Base-by-base conservation (phyloP, 2,888 invertebrate species). In the Malthinus seriepunctatus region DNA sequence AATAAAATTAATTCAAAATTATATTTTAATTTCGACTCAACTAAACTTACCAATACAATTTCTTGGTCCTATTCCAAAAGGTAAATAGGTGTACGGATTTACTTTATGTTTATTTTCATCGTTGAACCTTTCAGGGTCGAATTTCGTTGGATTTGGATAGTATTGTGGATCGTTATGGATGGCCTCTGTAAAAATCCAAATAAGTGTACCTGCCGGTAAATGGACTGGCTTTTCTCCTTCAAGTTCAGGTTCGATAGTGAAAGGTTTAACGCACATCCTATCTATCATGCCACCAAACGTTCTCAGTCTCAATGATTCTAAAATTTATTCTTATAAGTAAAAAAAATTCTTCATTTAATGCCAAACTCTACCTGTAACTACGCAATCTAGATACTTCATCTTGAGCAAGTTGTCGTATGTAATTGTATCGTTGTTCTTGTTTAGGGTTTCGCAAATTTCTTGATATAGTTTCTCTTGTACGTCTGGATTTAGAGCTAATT, bases 351-450 rank as follows among this genome's bases (percentile, higher is more conserved):
- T 11, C n/a, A n/a, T n/a, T n/a, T n/a, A n/a, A n/a, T n/a, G n/a
- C n/a, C n/a, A n/a, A n/a, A n/a, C n/a, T 53, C 64, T 65, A 80
- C 80, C 81, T 66, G 82, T 82, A 0, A 84, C 71, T 0, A 84
- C 82, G 82, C 82, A 82, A 48, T 85, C 84, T 75, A 85, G 70
- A 51, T 84, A 85, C 8, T 76, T 75, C 81, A 85, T 79, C n/a
- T 37, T 38, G 11, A 35, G 11, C 37, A 47, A 8, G 3, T 9
- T 74, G 10, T 79, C 81, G 59, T 82, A 84, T 49, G 75, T 78
- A 0, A 84, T 73, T 8, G 74, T 76, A 3, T 78, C 79, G 0
- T 63, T 51, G 12, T 51, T 53, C 11, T 53, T 35, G 4, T 53
- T 5, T 3, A 60, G 34, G 1, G 57, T 56, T 7, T 82, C 80